Evolutionary conservation across 2,888 invertebrate species (phyloP), one percentile per base, ranked within the genome.

Genomic region (Eutolmus rufibarbis): DNA sequence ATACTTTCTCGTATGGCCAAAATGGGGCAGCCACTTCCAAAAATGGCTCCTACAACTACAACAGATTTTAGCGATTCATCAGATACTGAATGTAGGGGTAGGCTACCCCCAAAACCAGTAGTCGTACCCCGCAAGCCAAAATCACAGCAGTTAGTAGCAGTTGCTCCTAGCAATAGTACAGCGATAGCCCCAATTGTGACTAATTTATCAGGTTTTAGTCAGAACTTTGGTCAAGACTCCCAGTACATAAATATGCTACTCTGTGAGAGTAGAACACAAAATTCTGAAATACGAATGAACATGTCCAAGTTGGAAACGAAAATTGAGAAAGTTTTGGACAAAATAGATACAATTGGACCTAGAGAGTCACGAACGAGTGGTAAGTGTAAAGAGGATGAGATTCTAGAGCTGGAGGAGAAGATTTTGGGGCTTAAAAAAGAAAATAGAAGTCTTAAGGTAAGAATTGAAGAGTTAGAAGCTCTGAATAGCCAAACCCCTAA

Each of bases 261-360:
- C 82, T 92, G 94, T 2, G 95, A 95, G 91, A 94, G 94, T 86
- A 92, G 95, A 88, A 94, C 94, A 23, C 95, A 95, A 88, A 95
- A 95, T 90, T 93, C 95, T 9, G 96, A 96, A 91, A 91, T 96
- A n/a, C 93, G 95, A 89, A 93, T 95, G 92, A 94, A 94, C 89
- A 92, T 96, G 88, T 92, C 94, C n/a, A 94, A 95, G 90, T 93
- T 96, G 89, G 93, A 94, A 31, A 94, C 94, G 87, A 95, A 95
- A 92, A 92, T 96, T 56, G 95, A 96, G 90, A 93, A 93, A 89
- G 92, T 95, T 34, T 90, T 95, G 56, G 94, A 94, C 89, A 95
- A 94, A 92, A 93, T 94, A 23, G 91, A 91, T 57, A 37, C 88
- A 7, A 78, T 90, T 4, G 57, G 74, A 28, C 5, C 46, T 9